Evolutionary conservation across 2,888 invertebrate species (phyloP), one percentile per base, ranked within the genome.

Genomic region (Dinocampus coccinellae): DNA sequence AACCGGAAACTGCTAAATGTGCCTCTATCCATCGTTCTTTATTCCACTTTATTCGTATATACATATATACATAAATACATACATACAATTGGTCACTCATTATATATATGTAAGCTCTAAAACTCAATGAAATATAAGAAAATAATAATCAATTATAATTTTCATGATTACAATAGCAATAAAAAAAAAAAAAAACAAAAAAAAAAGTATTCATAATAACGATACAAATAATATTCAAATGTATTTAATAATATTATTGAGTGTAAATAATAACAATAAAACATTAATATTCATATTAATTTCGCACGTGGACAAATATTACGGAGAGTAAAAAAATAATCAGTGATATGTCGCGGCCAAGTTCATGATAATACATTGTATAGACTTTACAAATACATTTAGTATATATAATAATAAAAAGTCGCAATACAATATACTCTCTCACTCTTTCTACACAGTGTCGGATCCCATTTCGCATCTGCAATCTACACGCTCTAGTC

Each of bases 381-480:
- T 20, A 47, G 47, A 47, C 47, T 47, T 47, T 16, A 47, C 16
- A 47, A 47, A 47, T 29, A 29, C 7, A 47, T 47, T 16, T 47
- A 47, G 9, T 16, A 47, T 47, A 7, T 64, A 26, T 16, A 33
- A 26, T n/a, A 42, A 22, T 10, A 16, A 53, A 16, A 29, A 34
- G 16, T 34, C 69, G 69, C 76, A 71, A 55, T 58, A 55, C 55
- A 36, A 75, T 70, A 77, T 70, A 76, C 76, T 26, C n/a, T 64
- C 3, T 33, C 7, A 29, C 29, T 29, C 29, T 22, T 13, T n/a
- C n/a, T n/a, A 36, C 75, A 69, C 60, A 81, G 83, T 83, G 81
- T 83, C 83, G 73, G 78, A 74, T 83, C 82, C 74, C 83, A 80
- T 81, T 77, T 80, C 71, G 76, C 78, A 81, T 83, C 81, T 77